Conservation (phyloP, 2,888 invertebrate genomes). For the Synanthedon andrenaeformis region DNA sequence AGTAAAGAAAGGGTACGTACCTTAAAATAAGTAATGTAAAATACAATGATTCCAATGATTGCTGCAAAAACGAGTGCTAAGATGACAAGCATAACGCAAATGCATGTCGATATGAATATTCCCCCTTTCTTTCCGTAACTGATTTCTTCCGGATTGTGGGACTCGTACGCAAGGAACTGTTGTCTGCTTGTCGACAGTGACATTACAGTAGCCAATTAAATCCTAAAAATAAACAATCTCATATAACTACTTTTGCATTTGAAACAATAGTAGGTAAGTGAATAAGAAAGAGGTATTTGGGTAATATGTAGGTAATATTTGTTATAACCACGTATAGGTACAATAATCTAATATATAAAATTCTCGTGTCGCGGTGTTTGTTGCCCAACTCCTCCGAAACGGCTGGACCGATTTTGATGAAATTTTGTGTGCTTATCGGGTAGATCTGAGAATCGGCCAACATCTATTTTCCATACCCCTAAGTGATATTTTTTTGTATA, state of each 20-base stretch:
- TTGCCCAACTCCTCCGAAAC: too few species aligned
- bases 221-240: constrained; percentile 28
- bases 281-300: too few species aligned
- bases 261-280: too few species aligned
- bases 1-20: constrained; percentile 18
- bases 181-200: constrained; percentile 65
- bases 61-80: constrained; percentile 40
- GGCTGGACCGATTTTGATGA: too few species aligned
- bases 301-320: too few species aligned
- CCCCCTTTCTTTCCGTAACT: constrained; percentile 72
- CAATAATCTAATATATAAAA: too few species aligned
- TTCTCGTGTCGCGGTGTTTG: too few species aligned
- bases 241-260: background rate
- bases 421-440: too few species aligned
- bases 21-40: constrained; percentile 55
- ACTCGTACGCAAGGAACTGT: constrained; percentile 72
- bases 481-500: too few species aligned
- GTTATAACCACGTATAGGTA: too few species aligned
- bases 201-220: constrained; percentile 36
- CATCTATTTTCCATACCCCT: too few species aligned
- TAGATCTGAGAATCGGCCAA: too few species aligned
- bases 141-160: constrained; percentile 61
- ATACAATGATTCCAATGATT: constrained; percentile 52
- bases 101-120: constrained; percentile 72
- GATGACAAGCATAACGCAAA: constrained; percentile 54